Percentiles rank a stretch among this genome's conserved stretches.
These are phyloP conservation scores for Plectrocnemia conspersa DNA, from an alignment of 1,140 invertebrate species.

Conservation along the genomic window DNA sequence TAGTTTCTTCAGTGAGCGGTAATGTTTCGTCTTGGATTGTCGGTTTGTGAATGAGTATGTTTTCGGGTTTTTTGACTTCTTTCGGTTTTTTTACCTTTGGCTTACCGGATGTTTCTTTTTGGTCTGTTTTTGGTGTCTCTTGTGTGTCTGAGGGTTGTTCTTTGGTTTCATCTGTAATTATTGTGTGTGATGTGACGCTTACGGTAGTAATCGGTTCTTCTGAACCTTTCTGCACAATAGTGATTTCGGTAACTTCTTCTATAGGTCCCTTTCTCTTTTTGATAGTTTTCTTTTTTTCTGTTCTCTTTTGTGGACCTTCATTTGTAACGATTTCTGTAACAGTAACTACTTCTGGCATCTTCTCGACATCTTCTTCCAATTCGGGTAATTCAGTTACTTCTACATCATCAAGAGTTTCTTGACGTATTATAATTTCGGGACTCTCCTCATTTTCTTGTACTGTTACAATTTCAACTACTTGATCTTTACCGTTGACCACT, in stretches of 20 bases:
- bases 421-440: conserved; percentile 22
- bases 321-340: conserved; percentile 38
- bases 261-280: conserved; percentile 39
- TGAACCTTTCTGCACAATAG: conserved; percentile 42
- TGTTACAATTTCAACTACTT: conserved; percentile 41
- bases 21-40: conserved; percentile 22
- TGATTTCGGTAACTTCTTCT: conserved; percentile 41
- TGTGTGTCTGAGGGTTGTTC: background rate
- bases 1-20: conserved; percentile 14
- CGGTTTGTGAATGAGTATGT: conserved; percentile 23
- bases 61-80: conserved; percentile 14
- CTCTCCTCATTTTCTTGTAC: conserved; percentile 31
- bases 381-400: too few relatives aligned
- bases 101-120: conserved; percentile 6
- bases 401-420: conserved; percentile 10
- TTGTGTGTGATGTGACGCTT: background rate
- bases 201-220: conserved; percentile 37
- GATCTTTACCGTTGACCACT: conserved; percentile 38
- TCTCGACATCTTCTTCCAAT: conserved; percentile 34
- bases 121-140: background rate
- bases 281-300: conserved; percentile 41
- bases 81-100: conserved; percentile 17
- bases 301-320: conserved; percentile 40
- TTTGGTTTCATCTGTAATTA: background rate
- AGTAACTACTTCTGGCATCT: conserved; percentile 41